Evolutionary conservation across 2,113 vertebrate species (phyloP), one percentile per base, ranked within the genome.

Genomic region (Rhagologus leucostigma): DNA sequence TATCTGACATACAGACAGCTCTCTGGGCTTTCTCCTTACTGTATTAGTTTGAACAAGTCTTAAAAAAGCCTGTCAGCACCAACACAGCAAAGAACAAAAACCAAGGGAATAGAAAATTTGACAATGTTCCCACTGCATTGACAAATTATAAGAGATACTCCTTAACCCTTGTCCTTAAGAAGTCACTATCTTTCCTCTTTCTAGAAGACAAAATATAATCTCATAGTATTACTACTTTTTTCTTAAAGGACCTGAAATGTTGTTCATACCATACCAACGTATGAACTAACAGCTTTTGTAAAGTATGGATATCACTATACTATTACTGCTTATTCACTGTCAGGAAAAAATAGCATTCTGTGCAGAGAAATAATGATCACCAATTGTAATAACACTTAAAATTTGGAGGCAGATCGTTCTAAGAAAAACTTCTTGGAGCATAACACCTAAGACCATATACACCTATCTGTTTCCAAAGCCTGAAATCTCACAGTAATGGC

Each of bases 81-180:
- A 88, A 81, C 22, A 88, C 5, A 86, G 49, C 42, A 93, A 93
- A 91, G 53, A 79, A 44, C 29, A 96, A 87, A 97, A 90, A 59
- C 3, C 75, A 95, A 74, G 21, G n/a, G 67, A 91, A 91, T 18
- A 80, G 35, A 57, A 82, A 60, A 44, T 30, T 42, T 80, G 35
- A 3, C 49, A 41, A 16, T 91, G 23, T 67, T 95, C 75, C 15
- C 30, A 88, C 26, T 88, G 20, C 35, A 33, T 10, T 91, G 57
- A 59, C 22, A 94, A 96, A 93, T 96, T 93, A 47, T 33, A 23
- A 23, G 47, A 74, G 20, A 44, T 49, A 53, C 4, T 87, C 11
- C 17, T 83, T 83, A 53, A 57, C 39, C 30, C 2, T 32, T 65
- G 27, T 52, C n/a, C 59, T 30, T 77, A 39, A 52, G 11, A 70